These are phyloP conservation scores for Epinotia ramella DNA, from an alignment of 2,888 invertebrate genomes.

Conservation along the genomic window DNA sequence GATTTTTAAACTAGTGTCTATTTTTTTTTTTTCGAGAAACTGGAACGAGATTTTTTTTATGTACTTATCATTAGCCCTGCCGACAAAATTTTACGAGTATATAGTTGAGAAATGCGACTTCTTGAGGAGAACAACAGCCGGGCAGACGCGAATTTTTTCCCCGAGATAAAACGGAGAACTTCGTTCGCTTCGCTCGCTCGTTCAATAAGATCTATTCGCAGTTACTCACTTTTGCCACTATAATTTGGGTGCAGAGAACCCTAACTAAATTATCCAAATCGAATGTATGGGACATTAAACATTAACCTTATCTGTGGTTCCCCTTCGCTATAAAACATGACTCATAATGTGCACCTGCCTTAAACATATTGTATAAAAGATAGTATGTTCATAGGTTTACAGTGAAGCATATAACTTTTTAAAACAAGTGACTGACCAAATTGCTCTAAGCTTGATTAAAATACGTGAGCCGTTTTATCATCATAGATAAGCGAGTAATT, in stretches of 20 bases:
- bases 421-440: background rate
- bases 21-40: no score
- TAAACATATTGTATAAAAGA: background rate
- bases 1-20: no score
- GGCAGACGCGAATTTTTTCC: no score
- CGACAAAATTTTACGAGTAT: no score
- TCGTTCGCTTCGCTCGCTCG: no score
- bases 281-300: constrained; percentile 26
- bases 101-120: no score
- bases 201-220: background rate
- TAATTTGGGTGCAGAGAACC: background rate
- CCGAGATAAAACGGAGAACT: no score
- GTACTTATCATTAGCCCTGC: no score
- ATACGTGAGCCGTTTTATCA: background rate
- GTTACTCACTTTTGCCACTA: background rate
- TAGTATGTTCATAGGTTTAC: background rate
- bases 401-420: background rate
- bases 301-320: constrained; percentile 20
- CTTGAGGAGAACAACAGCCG: no score
- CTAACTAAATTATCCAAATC: constrained; percentile 27
- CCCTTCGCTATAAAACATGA: constrained; percentile 30
- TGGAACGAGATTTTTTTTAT: no score
- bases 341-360: constrained; percentile 32
- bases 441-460: constrained; percentile 29
- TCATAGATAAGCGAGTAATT: constrained; percentile 23